Base-by-base conservation (phyloP, 2,888 invertebrate genomes). In the Electrophaes corylata region DNA sequence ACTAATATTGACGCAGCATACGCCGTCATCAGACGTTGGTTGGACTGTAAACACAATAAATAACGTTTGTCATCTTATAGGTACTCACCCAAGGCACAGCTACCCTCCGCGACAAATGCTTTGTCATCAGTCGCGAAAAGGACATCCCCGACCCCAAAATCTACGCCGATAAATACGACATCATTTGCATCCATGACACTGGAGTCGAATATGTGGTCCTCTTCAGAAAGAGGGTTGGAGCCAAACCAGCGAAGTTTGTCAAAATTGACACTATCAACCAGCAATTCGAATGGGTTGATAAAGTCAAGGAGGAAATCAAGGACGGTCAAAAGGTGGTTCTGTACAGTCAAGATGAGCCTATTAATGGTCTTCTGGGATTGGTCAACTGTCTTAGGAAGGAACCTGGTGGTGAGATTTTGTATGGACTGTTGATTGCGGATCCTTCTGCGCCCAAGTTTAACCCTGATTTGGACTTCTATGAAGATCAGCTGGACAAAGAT, bases 341-440 rank as follows among this genome's bases (percentile, higher is more conserved):
- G 0, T 93, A 96, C 14, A 90, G 94, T 0, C 93, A 95, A 78
- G 93, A 94, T 64, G 94, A 95, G 53, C 90, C 92, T 1, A 86
- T 94, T 5, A 96, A 93, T 76, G 99, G 99, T 11, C 90, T 98
- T 0, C 79, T 98, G 18, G 99, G 99, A n/a, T 86, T 98, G 51
- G 94, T 96, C 0, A 98, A 98, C 71, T 98, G 98, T 81, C 81
- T 99, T 23, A 93, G 96, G 57, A 95, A 93, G 70, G 98, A 98
- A 76, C 94, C 95, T 0, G 95, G 95, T 65, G 96, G 96, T 44
- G 93, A 93, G 65, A 79, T 93, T 0, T 86, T 94, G 0, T 91
- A 92, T 49, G 94, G 94, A 53, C 80, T 96, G 5, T 92, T 95
- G 33, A 93, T 96, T 52, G 79, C 94, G 61, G 95, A 95, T 67